Evolutionary conservation across 2,888 invertebrate genomes (phyloP).

Genomic region (Pyralis farinalis): DNA sequence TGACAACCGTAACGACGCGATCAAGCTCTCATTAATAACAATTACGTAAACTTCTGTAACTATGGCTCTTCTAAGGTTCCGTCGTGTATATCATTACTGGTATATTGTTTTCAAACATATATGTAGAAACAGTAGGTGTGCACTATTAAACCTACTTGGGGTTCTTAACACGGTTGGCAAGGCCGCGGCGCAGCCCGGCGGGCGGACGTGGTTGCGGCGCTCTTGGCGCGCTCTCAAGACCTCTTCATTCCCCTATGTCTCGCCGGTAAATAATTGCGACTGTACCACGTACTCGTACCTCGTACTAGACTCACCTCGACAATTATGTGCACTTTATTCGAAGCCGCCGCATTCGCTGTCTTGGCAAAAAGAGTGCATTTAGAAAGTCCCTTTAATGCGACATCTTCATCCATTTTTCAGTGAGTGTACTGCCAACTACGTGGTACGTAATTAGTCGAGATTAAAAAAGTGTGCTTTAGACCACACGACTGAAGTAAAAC

Average conservation of each 20-base stretch:
- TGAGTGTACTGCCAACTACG: too few relatives aligned
- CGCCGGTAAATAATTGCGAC: constrained; percentile 71
- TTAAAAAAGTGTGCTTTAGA: too few relatives aligned
- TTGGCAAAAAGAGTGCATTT: constrained; percentile 12
- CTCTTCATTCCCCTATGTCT: constrained; percentile 71
- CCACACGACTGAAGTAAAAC: too few relatives aligned
- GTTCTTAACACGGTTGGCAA: constrained; percentile 48
- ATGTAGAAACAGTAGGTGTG: too few relatives aligned
- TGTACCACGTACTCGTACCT: constrained; percentile 52
- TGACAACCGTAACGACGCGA: too few relatives aligned
- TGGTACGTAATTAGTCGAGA: too few relatives aligned
- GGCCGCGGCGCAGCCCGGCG: constrained; percentile 23
- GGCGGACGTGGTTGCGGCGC: constrained; percentile 34
- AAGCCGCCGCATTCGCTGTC: constrained; percentile 36
- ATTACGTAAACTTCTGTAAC: too few relatives aligned
- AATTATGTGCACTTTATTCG: constrained; percentile 71
- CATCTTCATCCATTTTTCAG: neutral
- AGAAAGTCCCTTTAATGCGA: constrained; percentile 3
- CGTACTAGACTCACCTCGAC: constrained; percentile 58
- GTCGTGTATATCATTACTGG: too few relatives aligned
- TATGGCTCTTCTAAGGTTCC: too few relatives aligned
- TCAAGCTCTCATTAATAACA: too few relatives aligned
- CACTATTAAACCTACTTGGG: constrained; percentile 41
- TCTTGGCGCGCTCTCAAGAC: constrained; percentile 61
- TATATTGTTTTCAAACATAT: too few relatives aligned